Evolutionary conservation across 2,113 vertebrate genomes (phyloP), one percentile per base, ranked within the genome.

Genomic region (Esox niger): DNA sequence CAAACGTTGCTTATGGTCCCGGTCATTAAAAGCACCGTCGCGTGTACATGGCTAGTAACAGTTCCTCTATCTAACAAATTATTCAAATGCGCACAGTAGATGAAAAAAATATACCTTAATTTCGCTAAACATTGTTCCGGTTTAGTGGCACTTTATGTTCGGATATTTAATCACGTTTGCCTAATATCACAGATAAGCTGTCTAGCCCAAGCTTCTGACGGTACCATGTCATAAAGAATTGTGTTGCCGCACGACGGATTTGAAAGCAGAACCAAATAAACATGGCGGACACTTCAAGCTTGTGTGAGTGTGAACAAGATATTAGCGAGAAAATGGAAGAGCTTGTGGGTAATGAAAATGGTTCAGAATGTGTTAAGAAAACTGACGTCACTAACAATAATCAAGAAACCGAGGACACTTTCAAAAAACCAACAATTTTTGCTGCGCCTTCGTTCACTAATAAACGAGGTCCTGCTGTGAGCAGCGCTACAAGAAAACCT

Each of bases 361-460:
- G 27, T 0, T 29, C 2, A 0, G 46, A 43, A 1, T 1, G 21
- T n/a, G 6, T 20, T 0, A n/a, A 52, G 52, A 77, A 66, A 1
- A 68, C 61, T 23, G 46, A 74, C 0, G 0, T 0, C 5, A 2
- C 31, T 1, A 31, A 38, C 55, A 1, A 2, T 0, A 66, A 67
- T 0, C 26, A 43, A n/a, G 68, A 85, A 43, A 33, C 13, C 0
- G 35, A 59, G 2, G 86, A 90, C 2, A 74, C 78, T 6, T 93
- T 93, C 58, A 91, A 91, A 85, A 93, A 89, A 64, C 91, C 91
- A 4, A 75, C 71, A 29, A 20, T 87, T 31, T 88, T 91, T 26
- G 74, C 80, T 0, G 82, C 71, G 0, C 88, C 89, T 35, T 87
- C 85, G 4, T 43, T 83, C 15, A 10, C 62, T 1, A 21, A 15